These are phyloP conservation scores for Phrynocephalus versicolor DNA, from an alignment of 2,113 vertebrate genomes.

Conservation along the genomic window DNA sequence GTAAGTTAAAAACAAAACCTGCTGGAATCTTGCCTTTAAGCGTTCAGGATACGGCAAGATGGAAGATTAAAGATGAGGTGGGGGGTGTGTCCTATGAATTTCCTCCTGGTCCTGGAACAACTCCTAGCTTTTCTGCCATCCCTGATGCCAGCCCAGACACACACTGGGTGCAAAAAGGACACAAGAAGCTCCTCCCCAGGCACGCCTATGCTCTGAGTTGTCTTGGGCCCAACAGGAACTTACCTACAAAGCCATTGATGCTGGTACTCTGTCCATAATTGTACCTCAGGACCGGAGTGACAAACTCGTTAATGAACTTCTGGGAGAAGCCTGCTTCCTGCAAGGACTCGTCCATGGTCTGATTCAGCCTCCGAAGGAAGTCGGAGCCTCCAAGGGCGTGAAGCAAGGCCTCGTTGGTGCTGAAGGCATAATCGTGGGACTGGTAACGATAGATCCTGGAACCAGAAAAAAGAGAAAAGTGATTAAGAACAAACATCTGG, in stretches of 20 bases:
- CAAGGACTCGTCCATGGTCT: conserved; percentile 86
- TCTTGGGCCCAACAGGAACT: conserved; percentile 8
- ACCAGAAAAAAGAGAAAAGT: background rate
- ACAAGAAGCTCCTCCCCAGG: no score
- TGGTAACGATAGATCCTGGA: conserved; percentile 94
- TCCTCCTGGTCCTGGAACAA: background rate
- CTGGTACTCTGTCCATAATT: conserved; percentile 85
- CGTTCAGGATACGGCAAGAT: background rate
- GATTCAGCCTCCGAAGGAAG: conserved; percentile 81
- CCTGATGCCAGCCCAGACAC: no score
- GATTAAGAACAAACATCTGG: background rate
- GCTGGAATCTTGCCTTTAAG: background rate
- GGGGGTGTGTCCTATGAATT: background rate
- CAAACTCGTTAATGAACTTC: conserved; percentile 85
- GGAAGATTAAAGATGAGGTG: background rate
- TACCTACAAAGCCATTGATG: conserved; percentile 88
- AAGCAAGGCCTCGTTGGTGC: conserved; percentile 83
- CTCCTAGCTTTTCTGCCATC: no score
- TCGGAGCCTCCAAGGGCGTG: conserved; percentile 85
- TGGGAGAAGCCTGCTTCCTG: conserved; percentile 87
- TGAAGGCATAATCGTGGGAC: conserved; percentile 90
- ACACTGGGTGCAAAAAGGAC: no score
- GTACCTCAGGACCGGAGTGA: conserved; percentile 80
- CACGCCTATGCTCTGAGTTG: no score
- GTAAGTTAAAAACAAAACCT: background rate